Percentiles rank a stretch among this genome's conserved stretches.
Conservation (phyloP, 2,888 invertebrate species). For the Congeria kusceri region DNA sequence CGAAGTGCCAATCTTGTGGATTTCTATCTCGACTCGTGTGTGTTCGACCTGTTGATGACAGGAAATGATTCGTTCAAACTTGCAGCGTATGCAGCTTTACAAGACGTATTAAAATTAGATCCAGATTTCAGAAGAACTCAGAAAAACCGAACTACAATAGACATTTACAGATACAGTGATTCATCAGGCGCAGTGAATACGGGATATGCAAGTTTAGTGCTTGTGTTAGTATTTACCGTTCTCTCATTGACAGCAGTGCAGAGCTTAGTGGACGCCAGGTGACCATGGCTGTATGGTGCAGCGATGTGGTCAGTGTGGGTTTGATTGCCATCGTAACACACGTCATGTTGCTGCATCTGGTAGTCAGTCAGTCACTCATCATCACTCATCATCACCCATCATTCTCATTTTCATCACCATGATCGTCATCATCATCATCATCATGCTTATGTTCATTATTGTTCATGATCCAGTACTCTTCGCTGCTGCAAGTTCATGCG, state of each 20-base stretch:
- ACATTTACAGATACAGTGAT: conserved; percentile 53
- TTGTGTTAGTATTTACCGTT: conserved; percentile 55
- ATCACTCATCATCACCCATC: neutral
- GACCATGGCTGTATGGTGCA: neutral
- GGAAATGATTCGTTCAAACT: conserved; percentile 86
- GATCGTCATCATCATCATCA: neutral
- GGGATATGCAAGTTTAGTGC: conserved; percentile 38
- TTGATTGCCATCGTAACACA: neutral
- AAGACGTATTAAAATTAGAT: conserved; percentile 84
- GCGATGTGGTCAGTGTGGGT: conserved; percentile 2
- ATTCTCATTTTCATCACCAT: neutral
- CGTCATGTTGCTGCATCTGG: conserved; percentile 7
- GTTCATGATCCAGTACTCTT: neutral
- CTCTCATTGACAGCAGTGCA: conserved; percentile 4
- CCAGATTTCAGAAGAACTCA: conserved; percentile 85
- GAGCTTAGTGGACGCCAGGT: neutral
- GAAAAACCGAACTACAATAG: conserved; percentile 75
- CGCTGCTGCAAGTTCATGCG: too few species aligned
- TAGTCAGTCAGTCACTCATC: neutral
- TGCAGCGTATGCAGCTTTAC: conserved; percentile 86
- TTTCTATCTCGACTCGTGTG: conserved; percentile 88
- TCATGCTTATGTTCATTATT: neutral
- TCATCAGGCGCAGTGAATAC: conserved; percentile 33
- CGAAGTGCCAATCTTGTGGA: conserved; percentile 85
- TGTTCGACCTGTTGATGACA: conserved; percentile 88